These are phyloP conservation scores for Festucalex cinctus DNA, from an alignment of 2,113 vertebrate genomes.

Conservation along the genomic window DNA sequence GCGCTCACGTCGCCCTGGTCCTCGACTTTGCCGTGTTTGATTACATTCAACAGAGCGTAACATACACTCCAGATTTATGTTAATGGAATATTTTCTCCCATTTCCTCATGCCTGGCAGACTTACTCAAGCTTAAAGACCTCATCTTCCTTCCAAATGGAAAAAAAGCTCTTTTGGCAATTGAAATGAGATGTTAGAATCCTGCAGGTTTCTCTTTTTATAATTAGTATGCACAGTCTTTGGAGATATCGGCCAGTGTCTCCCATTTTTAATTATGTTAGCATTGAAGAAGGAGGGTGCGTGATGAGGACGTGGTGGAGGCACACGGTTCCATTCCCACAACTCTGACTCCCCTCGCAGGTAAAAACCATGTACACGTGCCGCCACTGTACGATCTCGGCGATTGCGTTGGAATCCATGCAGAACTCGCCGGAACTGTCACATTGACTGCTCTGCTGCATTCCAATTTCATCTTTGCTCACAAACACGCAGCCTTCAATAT, in stretches of 20 bases:
- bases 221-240: conserved; percentile 62
- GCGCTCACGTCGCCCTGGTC: conserved; percentile 28
- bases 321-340: conserved; percentile 44
- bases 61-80: conserved; percentile 67
- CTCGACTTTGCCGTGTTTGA: conserved; percentile 38
- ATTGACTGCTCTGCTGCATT: conserved; percentile 68
- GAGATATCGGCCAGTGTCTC: conserved; percentile 41
- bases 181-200: conserved; percentile 66
- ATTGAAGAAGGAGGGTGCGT: conserved; percentile 10
- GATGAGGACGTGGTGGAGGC: conserved; percentile 24
- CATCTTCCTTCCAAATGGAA: conserved; percentile 67
- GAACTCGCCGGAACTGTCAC: conserved; percentile 58
- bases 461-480: conserved; percentile 53
- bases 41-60: conserved; percentile 55
- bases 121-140: conserved; percentile 65
- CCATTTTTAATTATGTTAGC: conserved; percentile 63
- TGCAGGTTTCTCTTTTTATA: conserved; percentile 62
- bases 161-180: conserved; percentile 61
- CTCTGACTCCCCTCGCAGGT: conserved; percentile 23
- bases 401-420: conserved; percentile 48
- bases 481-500: conserved; percentile 47
- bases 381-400: conserved; percentile 19
- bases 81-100: conserved; percentile 67
- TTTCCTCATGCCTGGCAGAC: conserved; percentile 58
- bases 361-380: conserved; percentile 25